Base-by-base conservation (phyloP, 2,888 invertebrate genomes). In the Spisula solida region DNA sequence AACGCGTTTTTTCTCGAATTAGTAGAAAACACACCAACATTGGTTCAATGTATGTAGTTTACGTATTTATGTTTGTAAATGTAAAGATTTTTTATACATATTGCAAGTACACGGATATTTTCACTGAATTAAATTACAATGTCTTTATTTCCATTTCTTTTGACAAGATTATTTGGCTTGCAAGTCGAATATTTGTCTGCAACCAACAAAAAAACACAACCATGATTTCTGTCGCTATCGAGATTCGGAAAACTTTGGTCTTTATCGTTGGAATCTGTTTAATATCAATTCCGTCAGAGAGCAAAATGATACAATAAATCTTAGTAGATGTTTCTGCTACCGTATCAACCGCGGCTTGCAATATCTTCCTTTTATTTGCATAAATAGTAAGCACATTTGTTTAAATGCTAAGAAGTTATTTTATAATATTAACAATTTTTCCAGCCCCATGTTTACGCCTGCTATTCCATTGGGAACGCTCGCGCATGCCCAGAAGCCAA, bases 401-500 rank as follows among this genome's bases (percentile, higher is more conserved):
- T 75, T 75, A 75, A 75, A 31, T 31, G 75, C 34, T 34, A 31
- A 75, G 75, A 34, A 75, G 75, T 75, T 25, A 75, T 75, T 75
- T 75, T 75, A 75, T 75, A 75, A 75, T 75, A 75, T 75, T 75
- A 75, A 75, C 75, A 75, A 75, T 75, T 75, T 75, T 75, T 31
- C 34, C 18, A 55, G 78, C 85, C 34, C n/a, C 75, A 70, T 87
- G 87, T 87, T 87, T 87, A 82, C 82, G 82, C 82, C 82, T 87
- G 87, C 41, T 41, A 70, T 56, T 82, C 82, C 79, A 51, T 29
- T 18, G 66, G 56, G 60, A 80, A 56, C 60, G 29, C 29, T 81
- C 55, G 85, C 47, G 82, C 83, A 66, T 60, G 78, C 85, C 87
- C 91, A 89, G 88, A 85, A 79, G 80, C 85, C 87, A 87, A 91